phyloP scores from a whole-genome alignment of 2,797 vertebrate genomes.

The Premnoplex brunnescens region DNA sequence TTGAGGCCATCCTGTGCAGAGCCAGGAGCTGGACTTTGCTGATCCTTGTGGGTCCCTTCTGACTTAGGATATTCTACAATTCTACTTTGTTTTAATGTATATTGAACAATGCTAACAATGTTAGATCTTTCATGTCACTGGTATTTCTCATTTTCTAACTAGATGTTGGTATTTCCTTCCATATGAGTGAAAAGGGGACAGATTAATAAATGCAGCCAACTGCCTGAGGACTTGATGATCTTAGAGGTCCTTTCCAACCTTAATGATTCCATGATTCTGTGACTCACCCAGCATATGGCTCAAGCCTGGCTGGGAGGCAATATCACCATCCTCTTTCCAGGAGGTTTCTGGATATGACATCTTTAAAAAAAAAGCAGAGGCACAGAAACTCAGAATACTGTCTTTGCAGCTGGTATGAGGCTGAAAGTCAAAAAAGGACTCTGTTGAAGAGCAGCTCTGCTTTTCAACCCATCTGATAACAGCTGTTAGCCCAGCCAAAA shows the following conservation, averaged over 20 bases:
- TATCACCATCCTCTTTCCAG: not conserved
- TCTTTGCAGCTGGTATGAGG: not conserved
- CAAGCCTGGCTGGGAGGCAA: accelerated
- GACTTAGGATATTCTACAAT: not conserved
- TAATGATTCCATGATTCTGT: not conserved
- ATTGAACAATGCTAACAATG: not conserved
- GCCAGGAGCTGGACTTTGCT: not conserved
- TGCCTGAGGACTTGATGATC: not conserved
- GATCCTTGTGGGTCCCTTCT: not conserved
- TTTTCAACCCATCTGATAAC: not conserved
- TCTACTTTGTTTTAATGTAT: not conserved
- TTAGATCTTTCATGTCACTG: not conserved
- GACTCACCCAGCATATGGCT: not conserved
- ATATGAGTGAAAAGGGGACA: not conserved
- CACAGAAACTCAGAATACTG: not conserved
- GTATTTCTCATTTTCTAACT: not conserved
- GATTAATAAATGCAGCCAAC: not conserved
- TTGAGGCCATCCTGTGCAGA: not conserved
- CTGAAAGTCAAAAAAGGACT: not conserved
- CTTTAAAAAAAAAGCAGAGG: not conserved
- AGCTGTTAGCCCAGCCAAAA: not conserved
- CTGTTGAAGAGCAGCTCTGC: not conserved
- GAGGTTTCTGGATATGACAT: not conserved
- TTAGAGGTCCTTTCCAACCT: not conserved
- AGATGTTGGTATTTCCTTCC: not conserved